Evolutionary conservation across 2,888 invertebrate species (phyloP).

Genomic region (Sphinx pinastri): DNA sequence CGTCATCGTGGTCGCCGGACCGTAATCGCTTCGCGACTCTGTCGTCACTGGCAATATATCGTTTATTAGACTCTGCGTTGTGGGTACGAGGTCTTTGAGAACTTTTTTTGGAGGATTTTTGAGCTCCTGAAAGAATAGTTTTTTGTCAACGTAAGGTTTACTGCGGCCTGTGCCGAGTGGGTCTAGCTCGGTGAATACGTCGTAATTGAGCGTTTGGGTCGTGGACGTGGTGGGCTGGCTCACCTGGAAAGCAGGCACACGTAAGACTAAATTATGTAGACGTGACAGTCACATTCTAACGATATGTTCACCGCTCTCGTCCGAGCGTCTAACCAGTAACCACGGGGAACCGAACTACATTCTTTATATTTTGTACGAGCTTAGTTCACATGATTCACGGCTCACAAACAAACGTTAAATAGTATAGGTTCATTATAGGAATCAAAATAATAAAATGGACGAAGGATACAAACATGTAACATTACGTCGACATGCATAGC

Average conservation of each 20-base stretch:
- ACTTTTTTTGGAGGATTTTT: constrained; percentile 97
- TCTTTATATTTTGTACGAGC: background rate
- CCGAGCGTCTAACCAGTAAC: background rate
- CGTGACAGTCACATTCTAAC: constrained; percentile 40
- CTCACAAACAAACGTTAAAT: background rate
- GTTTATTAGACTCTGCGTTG: constrained; percentile 66
- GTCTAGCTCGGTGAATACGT: constrained; percentile 97
- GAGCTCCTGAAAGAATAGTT: constrained; percentile 97
- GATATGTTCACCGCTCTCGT: constrained; percentile 28
- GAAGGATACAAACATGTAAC: constrained; percentile 12
- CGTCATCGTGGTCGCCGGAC: constrained; percentile 76
- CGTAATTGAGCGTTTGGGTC: constrained; percentile 82
- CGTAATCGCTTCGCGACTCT: constrained; percentile 64
- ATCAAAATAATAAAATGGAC: background rate
- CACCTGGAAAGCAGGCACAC: constrained; percentile 77
- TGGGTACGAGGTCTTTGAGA: constrained; percentile 91
- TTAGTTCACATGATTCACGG: background rate
- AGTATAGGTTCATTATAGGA: background rate
- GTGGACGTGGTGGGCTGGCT: constrained; percentile 67
- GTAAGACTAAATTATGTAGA: constrained; percentile 58
- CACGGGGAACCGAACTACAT: background rate
- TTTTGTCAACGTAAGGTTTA: constrained; percentile 97
- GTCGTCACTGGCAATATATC: constrained; percentile 63
- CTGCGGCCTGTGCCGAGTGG: constrained; percentile 95
- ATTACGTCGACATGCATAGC: constrained; percentile 29